phyloP scores from a whole-genome alignment of 1,140 invertebrate species.

The Pogonomyrmex barbatus region DNA sequence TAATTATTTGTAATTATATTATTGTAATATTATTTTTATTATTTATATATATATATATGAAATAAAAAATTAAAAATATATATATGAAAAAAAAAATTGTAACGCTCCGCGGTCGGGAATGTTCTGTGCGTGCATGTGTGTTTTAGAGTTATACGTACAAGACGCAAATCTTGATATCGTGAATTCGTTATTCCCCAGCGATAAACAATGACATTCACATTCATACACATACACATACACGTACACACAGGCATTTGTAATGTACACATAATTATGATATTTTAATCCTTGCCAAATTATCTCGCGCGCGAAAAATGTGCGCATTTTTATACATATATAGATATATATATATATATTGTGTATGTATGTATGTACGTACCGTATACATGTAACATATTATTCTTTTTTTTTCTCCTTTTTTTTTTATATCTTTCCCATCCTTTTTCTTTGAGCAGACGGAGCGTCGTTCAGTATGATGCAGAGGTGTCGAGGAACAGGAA shows the following conservation, averaged over 20 bases:
- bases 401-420: constrained; percentile 29
- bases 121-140: constrained; percentile 27
- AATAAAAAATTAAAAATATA: constrained; percentile 75
- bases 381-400: constrained; percentile 54
- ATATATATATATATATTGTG: constrained; percentile 42
- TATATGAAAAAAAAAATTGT: constrained; percentile 73
- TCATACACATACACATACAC: background rate
- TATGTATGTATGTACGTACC: constrained; percentile 32
- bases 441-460: background rate
- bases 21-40: constrained; percentile 78
- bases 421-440: constrained; percentile 1
- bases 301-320: constrained; percentile 14
- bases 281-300: constrained; percentile 49
- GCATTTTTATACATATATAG: constrained; percentile 37
- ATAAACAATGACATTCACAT: background rate
- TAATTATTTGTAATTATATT: constrained; percentile 81
- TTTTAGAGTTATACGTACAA: constrained; percentile 13
- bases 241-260: background rate
- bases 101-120: constrained; percentile 52
- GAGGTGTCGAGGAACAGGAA: constrained; percentile 46
- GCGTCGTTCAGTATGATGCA: background rate
- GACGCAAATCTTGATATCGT: background rate
- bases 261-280: constrained; percentile 44
- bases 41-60: constrained; percentile 77
- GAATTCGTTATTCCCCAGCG: constrained; percentile 17